Percentiles rank a stretch among this genome's conserved stretches.
Evolutionary conservation across 2,113 vertebrate genomes (phyloP).

Genomic region (Sigmodon hispidus): DNA sequence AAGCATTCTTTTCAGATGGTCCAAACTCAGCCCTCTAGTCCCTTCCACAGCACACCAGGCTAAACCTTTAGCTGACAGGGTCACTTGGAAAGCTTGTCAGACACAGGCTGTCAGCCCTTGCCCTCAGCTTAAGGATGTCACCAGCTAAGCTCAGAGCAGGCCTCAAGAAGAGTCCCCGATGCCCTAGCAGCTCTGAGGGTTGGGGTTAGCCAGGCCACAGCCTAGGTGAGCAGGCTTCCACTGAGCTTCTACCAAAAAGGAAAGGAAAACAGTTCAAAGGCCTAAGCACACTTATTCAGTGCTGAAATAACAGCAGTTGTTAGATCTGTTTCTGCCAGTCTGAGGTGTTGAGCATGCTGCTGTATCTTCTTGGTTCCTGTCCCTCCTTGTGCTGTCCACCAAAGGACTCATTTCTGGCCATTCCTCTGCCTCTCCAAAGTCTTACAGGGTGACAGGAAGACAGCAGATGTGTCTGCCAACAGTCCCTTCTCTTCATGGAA

Average conservation of each 20-base stretch:
- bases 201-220: background rate
- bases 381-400: background rate
- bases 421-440: background rate
- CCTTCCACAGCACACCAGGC: background rate
- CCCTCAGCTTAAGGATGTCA: background rate
- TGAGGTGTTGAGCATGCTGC: background rate
- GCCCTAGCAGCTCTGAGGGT: background rate
- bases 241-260: background rate
- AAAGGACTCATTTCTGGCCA: background rate
- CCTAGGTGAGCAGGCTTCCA: background rate
- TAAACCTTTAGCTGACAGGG: background rate
- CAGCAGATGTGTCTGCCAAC: background rate
- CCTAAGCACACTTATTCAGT: background rate
- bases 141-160: background rate
- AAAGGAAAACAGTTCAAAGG: background rate
- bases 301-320: background rate
- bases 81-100: background rate
- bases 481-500: no score
- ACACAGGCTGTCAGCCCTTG: background rate
- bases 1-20: conserved; percentile 16
- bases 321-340: background rate
- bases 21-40: background rate
- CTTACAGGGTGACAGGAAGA: background rate
- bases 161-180: background rate
- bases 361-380: background rate